phyloP scores from a whole-genome alignment of 1,140 invertebrate species.

The Drosophila tani region DNA sequence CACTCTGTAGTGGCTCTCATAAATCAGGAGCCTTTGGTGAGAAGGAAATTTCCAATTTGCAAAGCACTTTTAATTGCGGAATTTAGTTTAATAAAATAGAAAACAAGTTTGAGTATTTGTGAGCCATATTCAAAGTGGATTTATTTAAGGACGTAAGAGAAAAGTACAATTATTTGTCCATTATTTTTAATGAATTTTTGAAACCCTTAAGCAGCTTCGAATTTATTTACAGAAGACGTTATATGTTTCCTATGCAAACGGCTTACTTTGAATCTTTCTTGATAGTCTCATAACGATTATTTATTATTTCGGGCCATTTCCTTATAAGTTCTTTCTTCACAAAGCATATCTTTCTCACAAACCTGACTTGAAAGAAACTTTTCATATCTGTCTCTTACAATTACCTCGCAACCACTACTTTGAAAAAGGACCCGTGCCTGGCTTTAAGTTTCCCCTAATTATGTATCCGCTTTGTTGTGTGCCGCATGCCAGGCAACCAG shows the following conservation, averaged over 20 bases:
- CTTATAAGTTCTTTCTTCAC: too few species aligned
- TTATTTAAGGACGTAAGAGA: neutral
- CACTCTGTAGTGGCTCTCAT: conserved; percentile 9
- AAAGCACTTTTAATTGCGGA: conserved; percentile 17
- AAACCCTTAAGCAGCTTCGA: neutral
- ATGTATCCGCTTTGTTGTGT: conserved; percentile 63
- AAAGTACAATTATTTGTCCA: neutral
- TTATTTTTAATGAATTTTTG: neutral
- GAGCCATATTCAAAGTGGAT: neutral
- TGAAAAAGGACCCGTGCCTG: conserved; percentile 16
- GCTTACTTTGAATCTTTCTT: neutral
- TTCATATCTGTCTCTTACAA: neutral
- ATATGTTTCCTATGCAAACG: too few species aligned
- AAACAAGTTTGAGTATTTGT: too few species aligned
- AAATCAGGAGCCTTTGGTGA: conserved; percentile 20
- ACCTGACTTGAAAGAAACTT: too few species aligned
- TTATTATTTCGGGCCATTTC: too few species aligned
- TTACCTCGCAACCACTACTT: neutral
- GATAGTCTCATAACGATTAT: too few species aligned
- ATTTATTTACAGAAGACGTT: neutral
- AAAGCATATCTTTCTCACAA: neutral
- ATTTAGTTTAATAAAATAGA: conserved; percentile 9
- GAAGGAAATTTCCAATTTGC: conserved; percentile 6
- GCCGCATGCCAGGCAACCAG: conserved; percentile 47
- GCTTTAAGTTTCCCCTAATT: conserved; percentile 61